These are phyloP conservation scores for Steinernema feltiae DNA, from an alignment of 1,140 invertebrate genomes.

Conservation along the genomic window DNA sequence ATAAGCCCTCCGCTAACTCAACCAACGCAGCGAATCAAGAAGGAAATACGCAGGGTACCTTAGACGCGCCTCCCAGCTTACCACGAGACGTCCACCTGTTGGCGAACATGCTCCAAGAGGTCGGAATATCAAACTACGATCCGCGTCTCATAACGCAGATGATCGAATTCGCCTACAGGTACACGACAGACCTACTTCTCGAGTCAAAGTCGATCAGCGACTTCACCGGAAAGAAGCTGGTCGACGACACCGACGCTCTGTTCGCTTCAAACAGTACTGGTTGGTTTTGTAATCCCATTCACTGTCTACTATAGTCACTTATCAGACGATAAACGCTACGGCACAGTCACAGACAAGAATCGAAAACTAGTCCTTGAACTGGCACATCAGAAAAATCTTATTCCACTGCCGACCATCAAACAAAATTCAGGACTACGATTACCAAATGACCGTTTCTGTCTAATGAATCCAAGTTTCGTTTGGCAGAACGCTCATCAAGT, in stretches of 20 bases:
- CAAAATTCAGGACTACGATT: constrained; percentile 39
- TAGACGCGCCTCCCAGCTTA: background rate
- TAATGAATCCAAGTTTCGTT: constrained; percentile 35
- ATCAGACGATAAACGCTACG: constrained; percentile 28
- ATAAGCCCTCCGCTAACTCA: too few species aligned
- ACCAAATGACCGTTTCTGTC: constrained; percentile 42
- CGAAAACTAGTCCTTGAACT: constrained; percentile 29
- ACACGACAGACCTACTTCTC: constrained; percentile 34
- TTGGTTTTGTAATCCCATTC: constrained; percentile 23
- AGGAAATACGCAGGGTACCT: background rate
- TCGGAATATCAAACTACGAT: constrained; percentile 29
- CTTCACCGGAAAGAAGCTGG: constrained; percentile 34
- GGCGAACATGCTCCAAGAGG: constrained; percentile 27
- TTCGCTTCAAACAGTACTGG: constrained; percentile 37
- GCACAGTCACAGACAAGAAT: constrained; percentile 18
- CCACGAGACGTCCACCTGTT: background rate
- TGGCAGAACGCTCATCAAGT: constrained; percentile 6
- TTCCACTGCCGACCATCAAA: constrained; percentile 36
- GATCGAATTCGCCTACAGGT: constrained; percentile 30
- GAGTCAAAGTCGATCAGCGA: constrained; percentile 38
- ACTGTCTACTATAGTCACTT: too few species aligned
- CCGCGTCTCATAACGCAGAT: constrained; percentile 36
- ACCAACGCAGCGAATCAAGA: background rate
- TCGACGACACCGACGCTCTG: constrained; percentile 33
- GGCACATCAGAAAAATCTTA: constrained; percentile 30